A percentile compares a stretch with the other conserved stretches of the same genome.
Conservation (phyloP, 2,113 vertebrate species). For the Pluvialis apricaria region DNA sequence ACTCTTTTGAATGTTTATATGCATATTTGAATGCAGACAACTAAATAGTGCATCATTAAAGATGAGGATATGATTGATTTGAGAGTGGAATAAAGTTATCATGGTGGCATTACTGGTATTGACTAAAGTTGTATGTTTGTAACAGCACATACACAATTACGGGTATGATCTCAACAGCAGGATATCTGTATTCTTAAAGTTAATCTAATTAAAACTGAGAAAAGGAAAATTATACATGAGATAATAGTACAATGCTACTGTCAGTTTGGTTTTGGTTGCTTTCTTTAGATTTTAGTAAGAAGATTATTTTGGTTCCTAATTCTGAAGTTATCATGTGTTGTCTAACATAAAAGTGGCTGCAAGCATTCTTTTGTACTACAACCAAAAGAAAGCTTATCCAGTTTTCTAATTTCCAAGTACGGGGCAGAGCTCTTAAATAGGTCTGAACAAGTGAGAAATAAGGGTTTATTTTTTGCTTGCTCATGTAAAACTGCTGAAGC, state of each 20-base stretch:
- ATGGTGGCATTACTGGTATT: not conserved
- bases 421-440: not conserved
- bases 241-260: not conserved
- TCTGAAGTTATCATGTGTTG: accelerated
- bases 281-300: not conserved
- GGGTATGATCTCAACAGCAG: not conserved
- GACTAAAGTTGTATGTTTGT: not conserved
- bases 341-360: not conserved
- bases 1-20: conserved; percentile 54
- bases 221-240: not conserved
- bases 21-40: conserved; percentile 3
- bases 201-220: not conserved
- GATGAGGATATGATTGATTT: not conserved
- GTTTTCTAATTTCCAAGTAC: not conserved
- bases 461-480: not conserved
- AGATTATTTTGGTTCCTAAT: not conserved
- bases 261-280: not conserved
- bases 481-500: not conserved
- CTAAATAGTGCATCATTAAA: not conserved
- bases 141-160: accelerated
- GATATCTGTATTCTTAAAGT: not conserved
- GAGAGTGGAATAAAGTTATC: conserved; percentile 39
- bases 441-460: not conserved
- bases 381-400: not conserved
- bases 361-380: not conserved